A percentile compares a stretch with the other conserved stretches of the same genome.
Conservation (phyloP, 1,140 invertebrate genomes). For the Berghia stephanieae region DNA sequence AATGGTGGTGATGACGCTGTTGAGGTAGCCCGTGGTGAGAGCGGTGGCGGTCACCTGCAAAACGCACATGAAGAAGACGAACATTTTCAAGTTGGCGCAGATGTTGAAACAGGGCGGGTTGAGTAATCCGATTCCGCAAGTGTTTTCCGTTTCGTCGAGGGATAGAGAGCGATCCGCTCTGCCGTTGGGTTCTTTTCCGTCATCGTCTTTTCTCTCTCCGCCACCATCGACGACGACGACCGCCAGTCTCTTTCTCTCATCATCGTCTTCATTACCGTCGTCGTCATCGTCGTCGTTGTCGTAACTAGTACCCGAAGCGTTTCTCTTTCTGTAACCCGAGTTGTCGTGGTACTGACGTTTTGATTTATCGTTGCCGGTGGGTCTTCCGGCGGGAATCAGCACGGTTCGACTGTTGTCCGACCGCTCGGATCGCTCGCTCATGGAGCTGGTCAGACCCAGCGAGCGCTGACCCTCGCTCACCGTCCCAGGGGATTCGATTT, state of each 20-base stretch:
- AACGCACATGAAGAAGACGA: constrained; percentile 90
- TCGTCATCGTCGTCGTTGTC: constrained; percentile 33
- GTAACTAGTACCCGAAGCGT: no score
- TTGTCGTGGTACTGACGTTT: no score
- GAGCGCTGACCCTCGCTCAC: constrained; percentile 31
- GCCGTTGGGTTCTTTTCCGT: no score
- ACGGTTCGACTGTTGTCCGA: constrained; percentile 47
- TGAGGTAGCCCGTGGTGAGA: constrained; percentile 78
- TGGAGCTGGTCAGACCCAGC: constrained; percentile 41
- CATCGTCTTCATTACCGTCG: constrained; percentile 49
- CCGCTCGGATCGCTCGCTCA: constrained; percentile 50
- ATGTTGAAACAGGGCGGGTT: constrained; percentile 82
- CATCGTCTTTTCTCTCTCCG: no score
- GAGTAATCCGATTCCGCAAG: constrained; percentile 84
- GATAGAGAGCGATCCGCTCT: no score
- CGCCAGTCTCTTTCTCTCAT: no score
- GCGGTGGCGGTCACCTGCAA: constrained; percentile 79
- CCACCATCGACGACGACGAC: no score
- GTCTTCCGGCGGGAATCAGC: constrained; percentile 33
- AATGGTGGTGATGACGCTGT: constrained; percentile 95
- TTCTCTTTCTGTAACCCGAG: no score
- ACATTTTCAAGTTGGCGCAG: constrained; percentile 81
- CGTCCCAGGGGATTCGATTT: constrained; percentile 29
- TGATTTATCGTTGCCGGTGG: no score
- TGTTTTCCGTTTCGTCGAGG: constrained; percentile 65